Evolutionary conservation across 1,140 invertebrate genomes (phyloP), one percentile per base, ranked within the genome.

Genomic region (Drosophila sproati): DNA sequence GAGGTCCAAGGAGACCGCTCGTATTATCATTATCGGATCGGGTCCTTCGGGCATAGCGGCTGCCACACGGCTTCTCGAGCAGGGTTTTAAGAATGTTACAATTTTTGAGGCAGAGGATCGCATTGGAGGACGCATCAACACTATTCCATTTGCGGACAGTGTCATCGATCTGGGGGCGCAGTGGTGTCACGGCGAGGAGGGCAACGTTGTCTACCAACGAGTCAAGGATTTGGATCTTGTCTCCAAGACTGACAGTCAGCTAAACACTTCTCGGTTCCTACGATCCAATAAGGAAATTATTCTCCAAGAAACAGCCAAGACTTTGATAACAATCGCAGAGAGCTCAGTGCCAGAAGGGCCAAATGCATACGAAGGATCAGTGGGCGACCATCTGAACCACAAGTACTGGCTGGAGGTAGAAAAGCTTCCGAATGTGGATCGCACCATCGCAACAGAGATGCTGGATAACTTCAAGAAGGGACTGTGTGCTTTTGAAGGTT

Each of bases 81-180:
- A 94, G 66, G 94, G 94, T 0, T 93, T 95, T 54, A 73, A 78
- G 2, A 92, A 95, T 88, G 78, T 95, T 82, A 95, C 51, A 70
- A 6, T 73, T 20, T 7, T 93, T 2, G 97, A 98, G 93, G 96
- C 96, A 1, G 94, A 95, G 73, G 92, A 95, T 80, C 94, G 96
- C 73, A 94, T 96, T 63, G 96, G 96, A n/a, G 96, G 96, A 4
- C 93, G 96, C 50, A 93, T 96, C 28, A 70, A 94, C 52, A 95
- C 95, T 0, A 92, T 94, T 1, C 78, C 93, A n/a, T 95, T 95
- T 80, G 95, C 93, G 2, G 94, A 94, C 4, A 94, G 93, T 68
- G 91, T 94, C 29, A 92, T 97, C 4, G 97, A 98, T 91, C 74
- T 98, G 5, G 97, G 97, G 2, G 97, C 96, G 12, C 96, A 98